Evolutionary conservation across 1,140 invertebrate species (phyloP).

Genomic region (Monochamus saltuarius): DNA sequence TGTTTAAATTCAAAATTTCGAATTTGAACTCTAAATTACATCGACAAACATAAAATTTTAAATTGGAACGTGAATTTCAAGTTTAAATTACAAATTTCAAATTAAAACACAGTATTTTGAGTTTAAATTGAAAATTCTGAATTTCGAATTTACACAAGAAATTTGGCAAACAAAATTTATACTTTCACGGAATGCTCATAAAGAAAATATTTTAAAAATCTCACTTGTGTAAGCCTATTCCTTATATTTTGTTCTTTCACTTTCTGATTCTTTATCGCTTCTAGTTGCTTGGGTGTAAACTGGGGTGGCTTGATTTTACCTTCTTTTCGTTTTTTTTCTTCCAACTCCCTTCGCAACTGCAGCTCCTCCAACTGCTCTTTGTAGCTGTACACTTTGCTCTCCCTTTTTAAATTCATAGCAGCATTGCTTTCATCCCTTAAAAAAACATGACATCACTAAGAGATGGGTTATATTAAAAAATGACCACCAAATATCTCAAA

Average conservation of each 20-base stretch:
- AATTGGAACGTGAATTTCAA: too few species aligned
- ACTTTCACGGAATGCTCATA: neutral
- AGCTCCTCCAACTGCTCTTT: conserved; percentile 96
- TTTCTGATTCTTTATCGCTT: conserved; percentile 83
- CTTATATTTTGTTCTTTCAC: conserved; percentile 82
- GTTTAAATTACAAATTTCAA: too few species aligned
- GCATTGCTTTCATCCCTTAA: conserved; percentile 62
- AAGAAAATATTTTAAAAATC: conserved; percentile 7
- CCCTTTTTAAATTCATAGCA: conserved; percentile 88
- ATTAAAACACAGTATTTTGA: too few species aligned
- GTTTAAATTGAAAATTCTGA: too few species aligned
- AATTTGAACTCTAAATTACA: too few species aligned
- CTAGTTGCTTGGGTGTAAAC: conserved; percentile 86
- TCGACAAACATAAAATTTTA: too few species aligned
- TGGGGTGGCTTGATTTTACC: conserved; percentile 77
- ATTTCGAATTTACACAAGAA: too few species aligned
- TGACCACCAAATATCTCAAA: too few species aligned
- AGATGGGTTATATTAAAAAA: too few species aligned
- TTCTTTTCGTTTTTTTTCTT: conserved; percentile 77
- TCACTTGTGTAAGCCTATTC: conserved; percentile 63
- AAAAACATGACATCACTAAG: neutral
- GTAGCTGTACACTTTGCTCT: conserved; percentile 96
- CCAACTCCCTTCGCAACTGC: conserved; percentile 86
- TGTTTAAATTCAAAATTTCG: too few species aligned
- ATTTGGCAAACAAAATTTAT: too few species aligned